phyloP scores from a whole-genome alignment of 2,888 invertebrate genomes.

The Ypsolopha scabrella region DNA sequence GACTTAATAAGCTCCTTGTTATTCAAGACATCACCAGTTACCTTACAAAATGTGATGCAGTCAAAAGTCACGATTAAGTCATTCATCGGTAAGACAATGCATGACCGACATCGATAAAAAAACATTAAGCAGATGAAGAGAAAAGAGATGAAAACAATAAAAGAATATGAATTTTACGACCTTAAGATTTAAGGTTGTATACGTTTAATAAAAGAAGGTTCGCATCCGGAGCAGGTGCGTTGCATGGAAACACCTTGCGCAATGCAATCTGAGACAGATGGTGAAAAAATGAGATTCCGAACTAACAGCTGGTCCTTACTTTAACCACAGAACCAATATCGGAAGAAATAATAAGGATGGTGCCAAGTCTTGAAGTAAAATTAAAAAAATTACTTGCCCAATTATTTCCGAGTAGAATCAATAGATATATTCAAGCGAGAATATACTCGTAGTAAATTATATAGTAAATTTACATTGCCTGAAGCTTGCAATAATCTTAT shows the following conservation, averaged over 20 bases:
- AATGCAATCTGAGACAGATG: not conserved
- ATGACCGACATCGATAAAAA: conserved; percentile 5
- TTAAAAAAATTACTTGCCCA: too few species aligned
- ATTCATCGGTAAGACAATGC: conserved; percentile 15
- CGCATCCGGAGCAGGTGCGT: conserved; percentile 2
- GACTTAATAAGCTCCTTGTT: too few species aligned
- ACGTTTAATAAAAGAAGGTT: not conserved
- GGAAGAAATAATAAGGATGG: not conserved
- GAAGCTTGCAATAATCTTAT: too few species aligned
- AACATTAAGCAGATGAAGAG: not conserved
- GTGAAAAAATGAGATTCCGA: not conserved
- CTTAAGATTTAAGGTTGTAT: not conserved
- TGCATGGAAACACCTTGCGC: not conserved
- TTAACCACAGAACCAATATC: not conserved
- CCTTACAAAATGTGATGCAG: conserved; percentile 6
- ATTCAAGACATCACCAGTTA: not conserved
- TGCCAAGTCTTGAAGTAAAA: too few species aligned
- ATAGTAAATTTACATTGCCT: too few species aligned
- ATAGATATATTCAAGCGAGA: too few species aligned
- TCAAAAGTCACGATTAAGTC: conserved; percentile 21
- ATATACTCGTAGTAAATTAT: too few species aligned
- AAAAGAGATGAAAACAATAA: not conserved
- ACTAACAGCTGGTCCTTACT: not conserved
- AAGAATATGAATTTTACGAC: not conserved
- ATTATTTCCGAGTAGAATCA: too few species aligned